Conservation (phyloP, 2,797 vertebrate genomes). For the Ataeniobius toweri region DNA sequence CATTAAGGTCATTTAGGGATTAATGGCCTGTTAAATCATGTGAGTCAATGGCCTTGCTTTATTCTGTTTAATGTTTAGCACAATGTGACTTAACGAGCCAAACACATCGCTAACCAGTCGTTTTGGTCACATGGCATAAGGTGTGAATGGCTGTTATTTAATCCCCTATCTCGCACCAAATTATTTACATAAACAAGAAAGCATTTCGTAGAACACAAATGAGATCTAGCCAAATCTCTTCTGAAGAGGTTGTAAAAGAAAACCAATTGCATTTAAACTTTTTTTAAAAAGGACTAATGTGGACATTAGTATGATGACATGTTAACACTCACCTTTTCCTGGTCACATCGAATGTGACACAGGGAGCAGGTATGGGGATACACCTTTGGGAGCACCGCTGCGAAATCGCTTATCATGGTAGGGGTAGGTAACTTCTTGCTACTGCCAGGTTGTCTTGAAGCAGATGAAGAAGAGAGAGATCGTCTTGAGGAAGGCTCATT, state of each 20-base stretch:
- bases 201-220: background rate
- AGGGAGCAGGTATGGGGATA: constrained; percentile 95
- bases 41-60: background rate
- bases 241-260: background rate
- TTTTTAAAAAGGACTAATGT: constrained; percentile 9
- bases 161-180: background rate
- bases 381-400: constrained; percentile 87
- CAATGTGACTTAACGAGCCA: background rate
- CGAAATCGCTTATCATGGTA: constrained; percentile 93
- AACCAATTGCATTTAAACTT: background rate
- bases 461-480: constrained; percentile 54
- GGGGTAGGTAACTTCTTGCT: constrained; percentile 86
- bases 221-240: background rate
- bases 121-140: background rate
- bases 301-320: constrained; percentile 40
- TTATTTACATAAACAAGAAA: background rate
- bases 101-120: background rate
- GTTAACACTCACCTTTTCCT: constrained; percentile 89
- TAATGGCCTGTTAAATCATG: background rate
- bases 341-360: constrained; percentile 91
- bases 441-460: constrained; percentile 52
- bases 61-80: background rate
- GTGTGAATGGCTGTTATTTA: background rate
- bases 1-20: background rate
- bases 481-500: constrained; percentile 54